Conservation (phyloP, 92 coral and sea anemone genomes). For the Siderastrea radians region DNA sequence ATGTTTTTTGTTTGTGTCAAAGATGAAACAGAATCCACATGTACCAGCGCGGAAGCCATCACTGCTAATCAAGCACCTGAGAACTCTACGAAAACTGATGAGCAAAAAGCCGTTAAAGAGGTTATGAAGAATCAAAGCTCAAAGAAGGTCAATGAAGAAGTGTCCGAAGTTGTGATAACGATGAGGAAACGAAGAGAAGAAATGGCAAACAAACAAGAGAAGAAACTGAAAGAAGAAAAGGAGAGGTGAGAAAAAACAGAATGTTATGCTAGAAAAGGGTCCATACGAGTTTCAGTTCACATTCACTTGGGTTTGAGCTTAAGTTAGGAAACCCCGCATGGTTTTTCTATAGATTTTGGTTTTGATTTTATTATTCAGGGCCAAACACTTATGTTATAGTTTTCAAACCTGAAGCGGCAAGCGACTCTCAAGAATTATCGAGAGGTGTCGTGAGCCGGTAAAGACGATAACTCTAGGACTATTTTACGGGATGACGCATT, state of each 20-base stretch:
- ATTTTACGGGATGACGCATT: too few relatives aligned
- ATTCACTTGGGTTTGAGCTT: too few relatives aligned
- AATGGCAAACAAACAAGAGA: constrained; percentile 31
- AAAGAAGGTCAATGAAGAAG: neutral
- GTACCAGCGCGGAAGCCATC: neutral
- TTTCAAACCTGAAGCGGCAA: too few relatives aligned
- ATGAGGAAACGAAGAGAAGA: constrained; percentile 44
- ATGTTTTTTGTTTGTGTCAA: neutral
- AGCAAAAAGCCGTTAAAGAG: neutral
- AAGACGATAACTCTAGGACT: too few relatives aligned
- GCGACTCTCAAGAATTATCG: too few relatives aligned
- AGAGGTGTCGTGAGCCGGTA: too few relatives aligned
- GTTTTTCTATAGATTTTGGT: too few relatives aligned
- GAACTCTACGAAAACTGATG: neutral
- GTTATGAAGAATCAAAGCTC: neutral
- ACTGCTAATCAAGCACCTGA: neutral
- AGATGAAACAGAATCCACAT: neutral
- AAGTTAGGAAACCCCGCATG: too few relatives aligned
- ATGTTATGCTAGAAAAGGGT: neutral
- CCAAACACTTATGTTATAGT: too few relatives aligned
- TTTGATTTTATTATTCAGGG: too few relatives aligned
- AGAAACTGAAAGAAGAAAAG: constrained; percentile 12
- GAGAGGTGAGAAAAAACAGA: constrained; percentile 9
- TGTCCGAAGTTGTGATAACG: constrained; percentile 17
- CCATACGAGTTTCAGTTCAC: too few relatives aligned